A percentile compares a stretch with the other conserved stretches of the same genome.
Conservation (phyloP, 2,797 vertebrate genomes). For the Anniella stebbinsi region DNA sequence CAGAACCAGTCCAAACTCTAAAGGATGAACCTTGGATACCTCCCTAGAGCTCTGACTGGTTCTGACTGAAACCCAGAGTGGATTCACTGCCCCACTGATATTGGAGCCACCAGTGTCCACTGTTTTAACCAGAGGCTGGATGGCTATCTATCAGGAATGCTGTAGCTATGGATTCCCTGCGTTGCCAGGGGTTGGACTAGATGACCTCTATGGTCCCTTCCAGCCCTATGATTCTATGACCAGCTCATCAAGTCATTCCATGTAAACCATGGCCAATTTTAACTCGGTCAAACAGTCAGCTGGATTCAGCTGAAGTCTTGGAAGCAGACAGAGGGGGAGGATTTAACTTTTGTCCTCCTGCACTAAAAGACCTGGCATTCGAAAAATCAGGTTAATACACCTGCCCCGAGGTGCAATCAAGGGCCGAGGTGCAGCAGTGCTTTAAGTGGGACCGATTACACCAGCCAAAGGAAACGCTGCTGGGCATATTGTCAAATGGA, state of each 20-base stretch:
- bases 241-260: neutral
- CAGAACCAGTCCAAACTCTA: too few species aligned
- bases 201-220: neutral
- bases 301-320: neutral
- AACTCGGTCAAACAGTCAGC: neutral
- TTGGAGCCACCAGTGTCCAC: too few species aligned
- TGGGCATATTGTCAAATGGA: conserved; percentile 35
- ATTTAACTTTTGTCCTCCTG: neutral
- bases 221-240: neutral
- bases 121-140: neutral
- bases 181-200: neutral
- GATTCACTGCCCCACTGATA: too few species aligned
- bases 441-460: accelerated
- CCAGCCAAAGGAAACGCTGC: conserved; percentile 60
- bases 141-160: neutral
- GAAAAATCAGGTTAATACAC: neutral
- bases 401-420: neutral
- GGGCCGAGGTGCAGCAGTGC: neutral
- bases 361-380: neutral
- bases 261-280: neutral
- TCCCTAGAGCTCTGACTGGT: too few species aligned
- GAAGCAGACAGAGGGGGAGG: neutral
- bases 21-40: too few species aligned
- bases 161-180: neutral
- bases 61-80: too few species aligned